Evolutionary conservation across 1,140 invertebrate genomes (phyloP).

Genomic region (Aradophagus sp.): DNA sequence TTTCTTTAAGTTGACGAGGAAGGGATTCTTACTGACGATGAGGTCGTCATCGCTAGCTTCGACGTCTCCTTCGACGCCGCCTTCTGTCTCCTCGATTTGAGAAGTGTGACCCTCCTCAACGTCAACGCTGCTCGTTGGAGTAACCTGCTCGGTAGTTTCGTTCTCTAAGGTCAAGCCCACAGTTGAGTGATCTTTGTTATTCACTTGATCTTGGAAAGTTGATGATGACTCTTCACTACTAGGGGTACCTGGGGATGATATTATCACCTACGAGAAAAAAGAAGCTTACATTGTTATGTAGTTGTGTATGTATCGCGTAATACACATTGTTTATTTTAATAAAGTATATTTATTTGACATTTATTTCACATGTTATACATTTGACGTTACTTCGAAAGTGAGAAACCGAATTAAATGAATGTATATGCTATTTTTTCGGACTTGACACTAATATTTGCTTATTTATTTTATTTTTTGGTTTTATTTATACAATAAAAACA

Average conservation of each 20-base stretch:
- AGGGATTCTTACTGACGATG: slow-evolving; percentile 59
- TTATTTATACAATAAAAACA: no score
- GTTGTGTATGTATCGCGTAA: no score
- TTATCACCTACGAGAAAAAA: slow-evolving; percentile 78
- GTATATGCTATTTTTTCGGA: no score
- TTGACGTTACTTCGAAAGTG: no score
- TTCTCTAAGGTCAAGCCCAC: slow-evolving; percentile 61
- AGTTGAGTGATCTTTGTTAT: slow-evolving; percentile 64
- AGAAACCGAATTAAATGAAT: no score
- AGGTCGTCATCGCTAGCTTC: slow-evolving; percentile 77
- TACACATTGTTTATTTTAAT: no score
- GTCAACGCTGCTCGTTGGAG: slow-evolving; percentile 78
- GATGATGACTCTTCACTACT: slow-evolving; percentile 79
- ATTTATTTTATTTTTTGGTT: no score
- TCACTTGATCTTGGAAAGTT: slow-evolving; percentile 81
- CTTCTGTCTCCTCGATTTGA: slow-evolving; percentile 74
- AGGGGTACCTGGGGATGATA: slow-evolving; percentile 84
- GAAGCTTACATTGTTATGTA: no score
- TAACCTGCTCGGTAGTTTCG: slow-evolving; percentile 74
- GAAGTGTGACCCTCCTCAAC: slow-evolving; percentile 77
- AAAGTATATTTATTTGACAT: no score
- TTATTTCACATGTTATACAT: no score
- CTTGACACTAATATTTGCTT: no score
- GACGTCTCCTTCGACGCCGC: slow-evolving; percentile 77
- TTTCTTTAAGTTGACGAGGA: slow-evolving; percentile 40